phyloP scores from a whole-genome alignment of 2,113 vertebrate species.

The Ondatra zibethicus region DNA sequence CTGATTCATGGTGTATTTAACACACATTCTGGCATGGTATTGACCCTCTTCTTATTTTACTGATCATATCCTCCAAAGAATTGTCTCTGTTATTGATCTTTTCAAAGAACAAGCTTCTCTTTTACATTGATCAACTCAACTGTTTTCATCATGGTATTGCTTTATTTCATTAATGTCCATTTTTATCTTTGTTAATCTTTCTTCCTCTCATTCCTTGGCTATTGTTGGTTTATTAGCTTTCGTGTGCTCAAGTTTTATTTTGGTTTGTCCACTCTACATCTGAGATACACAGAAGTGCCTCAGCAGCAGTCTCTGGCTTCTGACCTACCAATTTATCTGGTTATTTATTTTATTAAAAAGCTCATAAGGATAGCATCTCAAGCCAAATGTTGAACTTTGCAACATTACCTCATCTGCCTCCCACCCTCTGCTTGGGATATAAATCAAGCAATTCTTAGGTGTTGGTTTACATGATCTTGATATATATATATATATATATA shows the following conservation, averaged over 20 bases:
- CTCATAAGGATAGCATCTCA: background rate
- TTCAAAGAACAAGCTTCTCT: constrained; percentile 51
- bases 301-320: background rate
- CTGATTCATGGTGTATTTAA: constrained; percentile 44
- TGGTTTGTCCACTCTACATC: background rate
- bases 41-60: constrained; percentile 36
- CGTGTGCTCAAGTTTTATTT: background rate
- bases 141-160: constrained; percentile 62
- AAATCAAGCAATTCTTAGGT: background rate
- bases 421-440: background rate
- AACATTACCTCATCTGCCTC: background rate
- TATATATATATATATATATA: background rate
- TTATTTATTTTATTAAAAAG: background rate
- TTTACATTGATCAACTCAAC: constrained; percentile 52
- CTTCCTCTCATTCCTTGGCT: constrained; percentile 2
- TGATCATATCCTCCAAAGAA: constrained; percentile 27
- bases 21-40: background rate
- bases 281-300: background rate
- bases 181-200: constrained; percentile 59
- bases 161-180: constrained; percentile 66
- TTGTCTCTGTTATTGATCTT: constrained; percentile 58
- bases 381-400: background rate
- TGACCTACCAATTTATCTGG: background rate
- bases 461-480: background rate
- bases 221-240: constrained; percentile 35